Base-by-base conservation (phyloP, 2,113 vertebrate genomes). In the Rousettus leschenaultii region DNA sequence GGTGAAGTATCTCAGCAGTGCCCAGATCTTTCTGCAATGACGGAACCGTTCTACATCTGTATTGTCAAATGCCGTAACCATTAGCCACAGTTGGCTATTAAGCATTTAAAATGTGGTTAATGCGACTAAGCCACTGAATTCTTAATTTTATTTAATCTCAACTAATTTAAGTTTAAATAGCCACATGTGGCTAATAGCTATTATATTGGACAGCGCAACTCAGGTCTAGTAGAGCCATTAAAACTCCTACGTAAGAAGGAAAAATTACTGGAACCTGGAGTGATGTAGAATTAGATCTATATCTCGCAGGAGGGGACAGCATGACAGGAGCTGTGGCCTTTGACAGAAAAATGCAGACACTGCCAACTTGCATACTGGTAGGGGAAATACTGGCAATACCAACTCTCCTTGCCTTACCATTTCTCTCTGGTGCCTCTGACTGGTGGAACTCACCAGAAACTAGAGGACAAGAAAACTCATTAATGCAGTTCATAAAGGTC, bases 61-160 rank as follows among this genome's bases (percentile, higher is more conserved):
- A 63, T 7, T 88, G 66, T 68, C 63, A 51, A 86, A 71, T 53
- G 43, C 2, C 30, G 19, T 82, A 59, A 18, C n/a, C 48, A 74
- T 45, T 75, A 78, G 70, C 35, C 8, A 90, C 33, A 86, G 11
- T 18, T 92, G 16, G 55, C 59, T 92, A 86, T 13, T 91, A 48
- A 86, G 61, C 66, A 79, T 59, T 94, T 86, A 63, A 71, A 63
- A 90, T 78, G 11, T 86, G 61, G 18, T 55, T 92, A 82, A 38
- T 68, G 35, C 77, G 45, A 87, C 38, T 21, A 51, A 89, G 22
- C 30, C 53, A 63, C 21, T 51, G 22, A 89, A 86, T 89, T 86
- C 35, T 61, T 86, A 53, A 80, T 75, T 86, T 91, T 75, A 88
- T 24, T 95, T 79, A 79, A 70, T 94, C 22, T 65, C 14, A 75